A percentile compares a stretch with the other conserved stretches of the same genome.
These are phyloP conservation scores for Hassar affinis DNA, from an alignment of 2,113 vertebrate species.

Conservation along the genomic window DNA sequence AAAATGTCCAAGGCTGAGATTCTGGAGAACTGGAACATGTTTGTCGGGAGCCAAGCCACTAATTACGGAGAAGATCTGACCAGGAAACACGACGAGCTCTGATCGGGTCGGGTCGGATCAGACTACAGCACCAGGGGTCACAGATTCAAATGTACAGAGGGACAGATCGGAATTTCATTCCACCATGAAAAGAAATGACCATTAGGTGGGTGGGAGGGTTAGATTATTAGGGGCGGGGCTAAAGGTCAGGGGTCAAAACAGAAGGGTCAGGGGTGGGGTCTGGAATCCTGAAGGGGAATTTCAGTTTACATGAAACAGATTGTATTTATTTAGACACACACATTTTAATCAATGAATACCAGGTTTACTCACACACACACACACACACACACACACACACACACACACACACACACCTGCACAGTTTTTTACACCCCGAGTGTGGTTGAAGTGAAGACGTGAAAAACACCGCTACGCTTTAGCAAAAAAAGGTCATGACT, in stretches of 20 bases:
- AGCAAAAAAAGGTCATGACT: not conserved
- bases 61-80: constrained; percentile 92
- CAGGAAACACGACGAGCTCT: constrained; percentile 86
- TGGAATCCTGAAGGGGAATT: not conserved
- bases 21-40: constrained; percentile 91
- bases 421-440: not conserved
- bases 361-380: not conserved
- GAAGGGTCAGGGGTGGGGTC: not conserved
- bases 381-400: not conserved
- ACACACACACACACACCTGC: not conserved
- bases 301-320: constrained; percentile 12
- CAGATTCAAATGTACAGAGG: not conserved
- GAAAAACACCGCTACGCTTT: not conserved
- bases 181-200: not conserved
- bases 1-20: constrained; percentile 88
- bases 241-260: constrained; percentile 9
- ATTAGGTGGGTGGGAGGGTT: not conserved
- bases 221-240: not conserved
- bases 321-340: constrained; percentile 46
- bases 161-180: not conserved
- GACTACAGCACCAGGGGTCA: not conserved
- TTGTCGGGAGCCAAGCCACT: constrained; percentile 91
- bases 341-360: constrained; percentile 1
- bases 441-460: not conserved
- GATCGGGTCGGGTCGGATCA: constrained; percentile 52